These are phyloP conservation scores for Atethmia centrago DNA, from an alignment of 2,888 invertebrate genomes.

Conservation along the genomic window DNA sequence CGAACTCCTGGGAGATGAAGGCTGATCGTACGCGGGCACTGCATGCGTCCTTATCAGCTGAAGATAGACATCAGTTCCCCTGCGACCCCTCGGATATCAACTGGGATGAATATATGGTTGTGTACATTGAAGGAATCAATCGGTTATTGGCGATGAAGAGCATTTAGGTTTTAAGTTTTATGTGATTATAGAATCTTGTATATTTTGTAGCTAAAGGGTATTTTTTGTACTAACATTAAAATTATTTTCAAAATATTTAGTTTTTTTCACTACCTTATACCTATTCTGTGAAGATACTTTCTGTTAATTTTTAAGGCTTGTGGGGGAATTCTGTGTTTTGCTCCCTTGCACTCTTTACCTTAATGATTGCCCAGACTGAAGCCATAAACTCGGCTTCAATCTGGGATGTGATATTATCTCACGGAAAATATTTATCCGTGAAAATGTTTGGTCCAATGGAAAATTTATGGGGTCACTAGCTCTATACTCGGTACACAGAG, in stretches of 20 bases:
- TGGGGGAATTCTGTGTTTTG: not conserved
- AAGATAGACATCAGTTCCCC: slow-evolving; percentile 36
- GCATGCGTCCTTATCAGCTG: slow-evolving; percentile 33
- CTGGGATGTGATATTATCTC: too few relatives aligned
- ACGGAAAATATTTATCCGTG: too few relatives aligned
- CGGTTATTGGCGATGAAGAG: slow-evolving; percentile 14
- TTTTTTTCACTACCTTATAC: not conserved
- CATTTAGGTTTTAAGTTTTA: not conserved
- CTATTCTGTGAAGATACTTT: not conserved
- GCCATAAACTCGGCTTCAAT: too few relatives aligned
- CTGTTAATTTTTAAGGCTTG: not conserved
- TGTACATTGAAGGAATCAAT: slow-evolving; percentile 31
- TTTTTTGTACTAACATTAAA: not conserved
- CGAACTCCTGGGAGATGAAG: slow-evolving; percentile 53
- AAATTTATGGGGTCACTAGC: too few relatives aligned
- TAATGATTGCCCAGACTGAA: too few relatives aligned
- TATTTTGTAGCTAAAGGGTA: too few relatives aligned
- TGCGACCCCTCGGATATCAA: slow-evolving; percentile 46
- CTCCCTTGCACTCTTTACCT: too few relatives aligned
- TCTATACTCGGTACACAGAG: too few relatives aligned
- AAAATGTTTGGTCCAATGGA: too few relatives aligned
- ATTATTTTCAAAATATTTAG: not conserved
- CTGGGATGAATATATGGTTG: slow-evolving; percentile 40
- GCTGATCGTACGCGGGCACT: slow-evolving; percentile 22
- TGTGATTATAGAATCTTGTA: not conserved